Base-by-base conservation (phyloP, 1,140 invertebrate genomes). In the Drosophila orena region DNA sequence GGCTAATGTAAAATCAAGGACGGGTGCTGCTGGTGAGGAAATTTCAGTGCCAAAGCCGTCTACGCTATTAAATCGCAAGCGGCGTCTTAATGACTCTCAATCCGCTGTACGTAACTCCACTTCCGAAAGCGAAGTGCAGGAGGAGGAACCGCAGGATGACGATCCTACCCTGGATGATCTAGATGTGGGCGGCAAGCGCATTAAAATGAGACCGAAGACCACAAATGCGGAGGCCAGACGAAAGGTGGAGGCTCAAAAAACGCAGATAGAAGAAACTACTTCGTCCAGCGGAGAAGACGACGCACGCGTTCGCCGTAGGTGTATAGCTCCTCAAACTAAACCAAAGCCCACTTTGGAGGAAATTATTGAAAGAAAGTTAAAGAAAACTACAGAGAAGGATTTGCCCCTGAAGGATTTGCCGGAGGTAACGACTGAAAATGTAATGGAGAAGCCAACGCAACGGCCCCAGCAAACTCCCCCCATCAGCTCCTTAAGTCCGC, bases 211-310 rank as follows among this genome's bases (percentile, higher is more conserved):
- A 3, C 93, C 92, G 0, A 95, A 94, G 70, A 84, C 90, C 2
- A 80, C 93, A 0, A 94, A 95, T 75, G 79, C 90, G 4, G 92
- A 94, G 14, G 61, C 94, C 5, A 86, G 94, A 15, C 94, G 93
- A 54, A 94, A 93, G 42, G 91, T 95, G 0, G 95, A 95, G 72
- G 93, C 66, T 53, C 95, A 71, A 93, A 94, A 91, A 69, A 79
- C 78, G 3, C 75, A 93, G 60, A 93, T 93, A 38, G 93, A 93
- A 64, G 93, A 93, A 65, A 94, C 93, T 20, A 95, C 93, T 76
- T 91, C 89, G 0, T 91, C 91, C 7, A 89, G 83, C 14, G 86
- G 81, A 5, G 94, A 95, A 58, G 79, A 93, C 60, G 85, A 92
- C 49, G 24, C 73, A 6, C 70, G 84, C 3, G 74, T 73, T 66